Percentiles rank a stretch among this genome's conserved stretches.
These are phyloP conservation scores for Zelostemma sp. DNA, from an alignment of 1,140 invertebrate species.

Conservation along the genomic window DNA sequence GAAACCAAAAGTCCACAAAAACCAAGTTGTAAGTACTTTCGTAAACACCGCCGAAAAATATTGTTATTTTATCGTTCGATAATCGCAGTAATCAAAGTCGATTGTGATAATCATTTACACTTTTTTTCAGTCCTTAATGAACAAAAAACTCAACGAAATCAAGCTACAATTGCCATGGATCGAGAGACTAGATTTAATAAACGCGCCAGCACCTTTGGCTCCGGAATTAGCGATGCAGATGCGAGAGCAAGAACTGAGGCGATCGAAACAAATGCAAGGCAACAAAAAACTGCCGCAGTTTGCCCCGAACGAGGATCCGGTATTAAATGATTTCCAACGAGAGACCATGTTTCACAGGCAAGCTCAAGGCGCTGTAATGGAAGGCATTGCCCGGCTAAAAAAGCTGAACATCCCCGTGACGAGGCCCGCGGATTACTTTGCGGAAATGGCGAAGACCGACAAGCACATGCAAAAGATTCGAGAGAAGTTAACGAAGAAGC, in stretches of 20 bases:
- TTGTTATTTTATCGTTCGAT: slow-evolving; percentile 2
- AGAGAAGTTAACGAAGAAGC: slow-evolving; percentile 85
- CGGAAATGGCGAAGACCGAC: slow-evolving; percentile 98
- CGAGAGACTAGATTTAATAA: slow-evolving; percentile 85
- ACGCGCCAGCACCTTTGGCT: slow-evolving; percentile 81
- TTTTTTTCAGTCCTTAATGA: slow-evolving; percentile 67
- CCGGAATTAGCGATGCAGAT: slow-evolving; percentile 85
- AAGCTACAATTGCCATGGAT: slow-evolving; percentile 84
- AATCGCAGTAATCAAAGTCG: neutral
- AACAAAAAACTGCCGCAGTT: slow-evolving; percentile 77
- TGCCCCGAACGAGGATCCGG: slow-evolving; percentile 78
- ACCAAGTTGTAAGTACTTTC: slow-evolving; percentile 75
- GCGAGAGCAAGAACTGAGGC: slow-evolving; percentile 78
- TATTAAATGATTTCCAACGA: slow-evolving; percentile 93
- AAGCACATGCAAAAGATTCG: slow-evolving; percentile 97
- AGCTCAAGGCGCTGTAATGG: slow-evolving; percentile 88
- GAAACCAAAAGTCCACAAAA: slow-evolving; percentile 72
- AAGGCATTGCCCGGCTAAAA: slow-evolving; percentile 82
- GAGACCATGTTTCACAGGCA: slow-evolving; percentile 93
- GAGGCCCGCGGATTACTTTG: slow-evolving; percentile 96
- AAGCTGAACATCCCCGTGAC: slow-evolving; percentile 82
- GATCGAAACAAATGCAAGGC: slow-evolving; percentile 76
- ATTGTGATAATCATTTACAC: slow-evolving; percentile 1
- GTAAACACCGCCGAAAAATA: slow-evolving; percentile 4
- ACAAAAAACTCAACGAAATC: slow-evolving; percentile 80